Evolutionary conservation across 2,113 vertebrate genomes (phyloP).

Genomic region (Pavo muticus): DNA sequence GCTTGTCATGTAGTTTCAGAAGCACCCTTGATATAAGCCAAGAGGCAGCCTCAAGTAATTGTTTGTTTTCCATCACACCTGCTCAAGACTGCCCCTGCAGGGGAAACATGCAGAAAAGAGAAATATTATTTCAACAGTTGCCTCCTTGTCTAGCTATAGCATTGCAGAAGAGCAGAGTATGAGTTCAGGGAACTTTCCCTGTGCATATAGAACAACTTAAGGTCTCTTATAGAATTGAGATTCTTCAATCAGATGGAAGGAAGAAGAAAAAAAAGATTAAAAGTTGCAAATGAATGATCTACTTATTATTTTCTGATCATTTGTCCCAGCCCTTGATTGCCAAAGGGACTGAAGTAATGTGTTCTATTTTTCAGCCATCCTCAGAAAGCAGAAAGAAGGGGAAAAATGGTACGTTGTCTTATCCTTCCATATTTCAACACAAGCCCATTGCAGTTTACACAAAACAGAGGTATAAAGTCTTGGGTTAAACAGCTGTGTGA

Average conservation of each 20-base stretch:
- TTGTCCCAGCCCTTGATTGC: not conserved
- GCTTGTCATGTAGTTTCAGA: slow-evolving; percentile 65
- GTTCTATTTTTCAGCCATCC: not conserved
- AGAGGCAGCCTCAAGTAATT: not conserved
- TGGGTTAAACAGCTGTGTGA: not conserved
- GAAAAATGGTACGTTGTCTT: not conserved
- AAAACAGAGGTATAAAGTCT: not conserved
- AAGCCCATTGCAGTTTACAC: not conserved
- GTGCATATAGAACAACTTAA: not conserved
- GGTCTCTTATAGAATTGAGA: not conserved
- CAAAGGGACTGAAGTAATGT: not conserved
- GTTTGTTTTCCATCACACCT: slow-evolving; percentile 5
- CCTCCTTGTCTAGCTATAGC: not conserved
- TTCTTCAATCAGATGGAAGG: not conserved
- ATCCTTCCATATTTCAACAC: not conserved
- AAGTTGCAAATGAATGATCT: rapidly evolving
- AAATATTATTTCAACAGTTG: not conserved
- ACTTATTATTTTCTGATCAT: not conserved
- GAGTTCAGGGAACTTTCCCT: not conserved
- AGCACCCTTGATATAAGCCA: slow-evolving; percentile 43
- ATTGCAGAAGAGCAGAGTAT: not conserved
- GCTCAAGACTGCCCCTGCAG: not conserved
- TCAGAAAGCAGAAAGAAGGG: not conserved
- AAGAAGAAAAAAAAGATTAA: no score
- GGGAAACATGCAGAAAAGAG: rapidly evolving